Conservation (phyloP, 2,888 invertebrate genomes). For the Cheilosia urbana region DNA sequence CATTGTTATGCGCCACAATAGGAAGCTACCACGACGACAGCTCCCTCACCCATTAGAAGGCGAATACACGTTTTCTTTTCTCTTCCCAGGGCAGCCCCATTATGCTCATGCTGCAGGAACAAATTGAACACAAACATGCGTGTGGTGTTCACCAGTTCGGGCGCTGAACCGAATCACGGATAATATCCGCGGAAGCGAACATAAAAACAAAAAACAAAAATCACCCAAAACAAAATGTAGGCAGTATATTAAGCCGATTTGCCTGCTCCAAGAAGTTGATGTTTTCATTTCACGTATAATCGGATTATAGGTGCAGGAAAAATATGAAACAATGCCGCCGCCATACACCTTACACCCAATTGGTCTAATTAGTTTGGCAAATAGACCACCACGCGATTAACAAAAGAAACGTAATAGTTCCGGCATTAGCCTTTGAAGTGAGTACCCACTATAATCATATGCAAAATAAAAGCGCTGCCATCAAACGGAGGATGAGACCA, state of each 20-base stretch:
- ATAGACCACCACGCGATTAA: constrained; percentile 28
- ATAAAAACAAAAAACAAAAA: background rate
- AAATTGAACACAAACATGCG: constrained; percentile 42
- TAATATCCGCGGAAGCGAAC: constrained; percentile 65
- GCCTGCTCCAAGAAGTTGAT: constrained; percentile 44
- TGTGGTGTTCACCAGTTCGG: constrained; percentile 21
- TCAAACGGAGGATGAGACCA: constrained; percentile 1
- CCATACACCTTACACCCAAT: constrained; percentile 29
- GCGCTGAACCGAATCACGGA: constrained; percentile 55
- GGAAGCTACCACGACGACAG: constrained; percentile 38
- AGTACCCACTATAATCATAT: background rate
- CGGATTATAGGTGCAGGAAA: constrained; percentile 20
- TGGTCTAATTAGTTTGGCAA: constrained; percentile 54
- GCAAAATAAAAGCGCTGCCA: constrained; percentile 17
- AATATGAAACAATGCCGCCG: constrained; percentile 8
- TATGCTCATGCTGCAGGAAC: constrained; percentile 53
- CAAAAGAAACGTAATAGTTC: background rate
- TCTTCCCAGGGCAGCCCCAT: constrained; percentile 51
- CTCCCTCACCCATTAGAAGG: constrained; percentile 28
- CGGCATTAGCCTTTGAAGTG: constrained; percentile 14
- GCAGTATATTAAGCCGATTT: constrained; percentile 64
- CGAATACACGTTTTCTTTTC: constrained; percentile 7
- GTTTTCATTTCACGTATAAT: constrained; percentile 54
- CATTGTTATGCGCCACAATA: constrained; percentile 47
- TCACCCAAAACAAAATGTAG: constrained; percentile 53